A percentile compares a stretch with the other conserved stretches of the same genome.
Conservation (phyloP, 2,888 invertebrate genomes). For the Catocala nupta region DNA sequence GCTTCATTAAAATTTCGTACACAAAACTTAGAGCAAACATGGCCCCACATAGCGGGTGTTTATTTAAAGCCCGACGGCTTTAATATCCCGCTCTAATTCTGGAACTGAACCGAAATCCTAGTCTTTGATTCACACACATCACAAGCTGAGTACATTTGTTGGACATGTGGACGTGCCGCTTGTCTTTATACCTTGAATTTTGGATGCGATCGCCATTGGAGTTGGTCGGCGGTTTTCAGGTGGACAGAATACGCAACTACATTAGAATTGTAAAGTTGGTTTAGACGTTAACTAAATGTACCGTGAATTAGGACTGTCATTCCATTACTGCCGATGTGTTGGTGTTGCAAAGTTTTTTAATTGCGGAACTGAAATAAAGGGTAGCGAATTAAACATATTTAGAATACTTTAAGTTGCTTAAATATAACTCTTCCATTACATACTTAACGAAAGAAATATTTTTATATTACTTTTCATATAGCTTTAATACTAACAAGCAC, state of each 20-base stretch:
- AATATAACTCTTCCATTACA: no score
- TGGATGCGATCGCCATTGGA: constrained; percentile 71
- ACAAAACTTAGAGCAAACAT: constrained; percentile 59
- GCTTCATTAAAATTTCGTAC: constrained; percentile 58
- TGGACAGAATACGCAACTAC: constrained; percentile 73
- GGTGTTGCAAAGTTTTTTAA: constrained; percentile 51
- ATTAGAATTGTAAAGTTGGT: constrained; percentile 69
- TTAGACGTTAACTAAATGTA: constrained; percentile 58
- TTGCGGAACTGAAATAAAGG: constrained; percentile 7
- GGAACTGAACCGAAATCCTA: constrained; percentile 58
- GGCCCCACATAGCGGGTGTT: constrained; percentile 56
- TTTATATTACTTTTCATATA: no score
- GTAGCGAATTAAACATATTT: background rate
- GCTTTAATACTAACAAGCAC: no score
- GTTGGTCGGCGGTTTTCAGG: constrained; percentile 70
- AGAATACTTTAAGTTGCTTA: no score
- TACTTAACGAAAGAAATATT: no score
- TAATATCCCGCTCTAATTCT: constrained; percentile 67
- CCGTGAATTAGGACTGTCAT: constrained; percentile 59
- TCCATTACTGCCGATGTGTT: constrained; percentile 55
- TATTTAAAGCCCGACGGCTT: constrained; percentile 60
- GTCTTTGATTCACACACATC: constrained; percentile 67
- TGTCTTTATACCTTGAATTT: constrained; percentile 78
- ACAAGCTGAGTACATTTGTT: constrained; percentile 60
- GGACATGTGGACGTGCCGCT: constrained; percentile 67